phyloP scores from a whole-genome alignment of 1,140 invertebrate species.

The Spodoptera litura region DNA sequence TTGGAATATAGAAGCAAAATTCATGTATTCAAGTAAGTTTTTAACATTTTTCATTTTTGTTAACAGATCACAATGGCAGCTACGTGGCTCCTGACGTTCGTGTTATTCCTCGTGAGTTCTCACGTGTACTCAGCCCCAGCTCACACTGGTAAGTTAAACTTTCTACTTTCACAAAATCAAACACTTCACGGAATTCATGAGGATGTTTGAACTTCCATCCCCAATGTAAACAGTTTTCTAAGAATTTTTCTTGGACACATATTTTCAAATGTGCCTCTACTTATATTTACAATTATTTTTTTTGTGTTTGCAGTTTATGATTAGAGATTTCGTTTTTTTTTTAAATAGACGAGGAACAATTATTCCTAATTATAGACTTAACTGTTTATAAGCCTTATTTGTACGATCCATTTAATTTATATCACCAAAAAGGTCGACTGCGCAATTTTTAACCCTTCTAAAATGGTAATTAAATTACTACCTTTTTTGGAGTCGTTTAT shows the following conservation, averaged over 20 bases:
- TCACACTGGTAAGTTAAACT: constrained; percentile 31
- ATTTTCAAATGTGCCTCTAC: not conserved
- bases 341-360: too few species aligned
- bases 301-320: too few species aligned
- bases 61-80: constrained; percentile 22
- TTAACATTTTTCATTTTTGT: not conserved
- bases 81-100: constrained; percentile 2
- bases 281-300: too few species aligned
- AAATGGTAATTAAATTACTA: too few species aligned
- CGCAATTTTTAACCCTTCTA: too few species aligned
- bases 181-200: constrained; percentile 4
- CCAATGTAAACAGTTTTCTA: not conserved
- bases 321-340: too few species aligned
- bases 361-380: too few species aligned
- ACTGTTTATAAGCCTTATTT: too few species aligned
- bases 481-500: too few species aligned
- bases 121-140: constrained; percentile 26
- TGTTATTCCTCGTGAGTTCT: constrained; percentile 24
- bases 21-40: not conserved
- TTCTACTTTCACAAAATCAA: not conserved
- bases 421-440: too few species aligned
- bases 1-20: too few species aligned
- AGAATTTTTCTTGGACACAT: not conserved
- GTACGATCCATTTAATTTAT: too few species aligned
- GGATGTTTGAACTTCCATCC: constrained; percentile 2